Conservation (phyloP, 2,797 vertebrate species). For the Parauchenoglanis punctatus region DNA sequence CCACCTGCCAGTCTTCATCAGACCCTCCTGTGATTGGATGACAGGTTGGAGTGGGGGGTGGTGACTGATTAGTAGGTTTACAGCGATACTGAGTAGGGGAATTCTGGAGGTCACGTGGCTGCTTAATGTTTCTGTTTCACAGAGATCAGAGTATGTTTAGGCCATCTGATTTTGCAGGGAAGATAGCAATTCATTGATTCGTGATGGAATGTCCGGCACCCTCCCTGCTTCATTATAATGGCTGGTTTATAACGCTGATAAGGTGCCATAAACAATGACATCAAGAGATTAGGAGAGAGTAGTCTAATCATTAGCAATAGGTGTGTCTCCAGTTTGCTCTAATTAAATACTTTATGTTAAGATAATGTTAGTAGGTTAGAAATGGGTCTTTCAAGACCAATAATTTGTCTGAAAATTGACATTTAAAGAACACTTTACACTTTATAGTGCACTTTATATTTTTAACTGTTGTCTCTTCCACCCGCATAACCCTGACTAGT, state of each 20-base stretch:
- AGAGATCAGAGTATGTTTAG: slow-evolving; percentile 16
- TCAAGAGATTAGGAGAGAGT: slow-evolving; percentile 20
- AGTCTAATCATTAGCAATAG: slow-evolving; percentile 1
- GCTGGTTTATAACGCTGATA: slow-evolving; percentile 8
- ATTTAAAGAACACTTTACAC: slow-evolving; percentile 12
- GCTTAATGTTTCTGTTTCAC: slow-evolving; percentile 26
- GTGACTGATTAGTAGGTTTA: slow-evolving; percentile 26
- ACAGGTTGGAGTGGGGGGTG: slow-evolving; percentile 30
- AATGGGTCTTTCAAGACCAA: slow-evolving; percentile 3
- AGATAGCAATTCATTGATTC: slow-evolving; percentile 26
- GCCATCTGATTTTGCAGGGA: background rate
- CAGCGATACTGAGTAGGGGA: slow-evolving; percentile 30
- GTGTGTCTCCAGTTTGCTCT: background rate
- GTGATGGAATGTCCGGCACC: slow-evolving; percentile 1
- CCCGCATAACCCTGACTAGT: slow-evolving; percentile 45
- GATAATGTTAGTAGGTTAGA: background rate
- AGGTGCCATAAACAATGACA: slow-evolving; percentile 14
- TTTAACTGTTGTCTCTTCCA: slow-evolving; percentile 51
- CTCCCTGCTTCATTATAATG: slow-evolving; percentile 5
- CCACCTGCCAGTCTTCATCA: slow-evolving; percentile 59
- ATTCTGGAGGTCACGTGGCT: slow-evolving; percentile 5
- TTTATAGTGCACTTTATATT: slow-evolving; percentile 28
- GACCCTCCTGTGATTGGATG: slow-evolving; percentile 51
- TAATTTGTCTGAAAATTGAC: background rate
- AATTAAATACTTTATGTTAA: slow-evolving; percentile 5